Conservation (phyloP, 1,140 invertebrate genomes). For the Pissodes strobi region DNA sequence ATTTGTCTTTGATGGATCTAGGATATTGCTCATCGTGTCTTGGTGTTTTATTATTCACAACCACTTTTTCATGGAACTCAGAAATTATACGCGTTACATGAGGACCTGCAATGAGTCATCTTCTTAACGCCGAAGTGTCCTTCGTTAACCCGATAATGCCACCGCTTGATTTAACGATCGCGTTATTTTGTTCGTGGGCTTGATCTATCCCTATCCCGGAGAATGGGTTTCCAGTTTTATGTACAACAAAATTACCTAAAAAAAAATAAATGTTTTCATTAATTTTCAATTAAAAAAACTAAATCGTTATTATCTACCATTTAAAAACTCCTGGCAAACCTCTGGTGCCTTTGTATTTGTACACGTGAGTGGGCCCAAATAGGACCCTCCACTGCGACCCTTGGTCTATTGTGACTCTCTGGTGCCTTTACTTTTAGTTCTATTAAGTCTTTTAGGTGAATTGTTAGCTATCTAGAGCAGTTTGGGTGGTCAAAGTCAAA, state of each 20-base stretch:
- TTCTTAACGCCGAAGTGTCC: neutral
- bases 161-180: neutral
- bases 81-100: neutral
- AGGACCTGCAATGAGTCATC: neutral
- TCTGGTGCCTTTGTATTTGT: too few relatives aligned
- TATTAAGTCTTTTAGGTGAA: neutral
- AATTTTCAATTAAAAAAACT: neutral
- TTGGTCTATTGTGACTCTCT: too few relatives aligned
- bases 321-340: neutral
- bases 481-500: neutral
- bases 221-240: neutral
- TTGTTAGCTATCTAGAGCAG: neutral
- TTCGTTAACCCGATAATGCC: neutral
- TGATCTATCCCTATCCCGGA: neutral
- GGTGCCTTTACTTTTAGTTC: neutral
- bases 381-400: too few relatives aligned
- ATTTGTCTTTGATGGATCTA: too few relatives aligned
- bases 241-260: neutral
- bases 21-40: too few relatives aligned
- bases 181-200: conserved; percentile 7
- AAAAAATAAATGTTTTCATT: neutral
- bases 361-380: too few relatives aligned
- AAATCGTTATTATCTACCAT: neutral
- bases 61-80: neutral
- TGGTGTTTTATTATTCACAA: too few relatives aligned